Evolutionary conservation across 2,797 vertebrate genomes (phyloP).

Genomic region (Luscinia megarhynchos): DNA sequence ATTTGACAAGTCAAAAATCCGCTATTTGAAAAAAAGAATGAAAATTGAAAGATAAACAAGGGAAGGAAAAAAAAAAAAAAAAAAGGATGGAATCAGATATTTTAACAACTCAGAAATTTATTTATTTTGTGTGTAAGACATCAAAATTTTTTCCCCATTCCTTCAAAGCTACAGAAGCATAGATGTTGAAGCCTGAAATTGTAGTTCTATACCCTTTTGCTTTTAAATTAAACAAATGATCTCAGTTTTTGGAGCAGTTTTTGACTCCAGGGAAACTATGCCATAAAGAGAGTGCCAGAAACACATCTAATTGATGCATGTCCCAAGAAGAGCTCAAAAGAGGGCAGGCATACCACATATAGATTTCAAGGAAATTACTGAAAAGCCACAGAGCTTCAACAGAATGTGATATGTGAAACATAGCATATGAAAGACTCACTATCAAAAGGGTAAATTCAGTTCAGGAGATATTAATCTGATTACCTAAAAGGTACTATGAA

Average conservation of each 20-base stretch:
- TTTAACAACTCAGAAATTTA: constrained; percentile 64
- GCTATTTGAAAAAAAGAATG: not conserved
- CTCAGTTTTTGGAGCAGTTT: constrained; percentile 77
- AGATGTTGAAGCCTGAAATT: constrained; percentile 72
- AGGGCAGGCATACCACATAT: constrained; percentile 71
- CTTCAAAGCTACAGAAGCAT: constrained; percentile 69
- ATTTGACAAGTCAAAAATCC: not conserved
- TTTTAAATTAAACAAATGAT: constrained; percentile 83
- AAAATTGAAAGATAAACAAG: constrained; percentile 34
- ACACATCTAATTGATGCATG: constrained; percentile 73
- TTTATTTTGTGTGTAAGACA: constrained; percentile 60
- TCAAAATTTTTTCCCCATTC: not conserved
- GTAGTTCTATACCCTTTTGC: constrained; percentile 77
- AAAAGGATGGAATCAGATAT: constrained; percentile 13
- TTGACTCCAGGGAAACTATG: constrained; percentile 77
- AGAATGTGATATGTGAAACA: constrained; percentile 71
- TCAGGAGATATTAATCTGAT: constrained; percentile 86
- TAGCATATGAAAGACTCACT: constrained; percentile 64
- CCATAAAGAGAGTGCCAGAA: constrained; percentile 80
- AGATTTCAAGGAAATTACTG: constrained; percentile 81
- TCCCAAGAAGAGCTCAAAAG: constrained; percentile 75
- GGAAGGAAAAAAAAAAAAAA: not conserved
- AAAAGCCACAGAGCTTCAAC: constrained; percentile 71
- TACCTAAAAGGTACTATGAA: constrained; percentile 82
- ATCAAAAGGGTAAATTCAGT: constrained; percentile 83